phyloP scores from a whole-genome alignment of 2,113 vertebrate genomes.

The Cryptomyrus ogoouensis region DNA sequence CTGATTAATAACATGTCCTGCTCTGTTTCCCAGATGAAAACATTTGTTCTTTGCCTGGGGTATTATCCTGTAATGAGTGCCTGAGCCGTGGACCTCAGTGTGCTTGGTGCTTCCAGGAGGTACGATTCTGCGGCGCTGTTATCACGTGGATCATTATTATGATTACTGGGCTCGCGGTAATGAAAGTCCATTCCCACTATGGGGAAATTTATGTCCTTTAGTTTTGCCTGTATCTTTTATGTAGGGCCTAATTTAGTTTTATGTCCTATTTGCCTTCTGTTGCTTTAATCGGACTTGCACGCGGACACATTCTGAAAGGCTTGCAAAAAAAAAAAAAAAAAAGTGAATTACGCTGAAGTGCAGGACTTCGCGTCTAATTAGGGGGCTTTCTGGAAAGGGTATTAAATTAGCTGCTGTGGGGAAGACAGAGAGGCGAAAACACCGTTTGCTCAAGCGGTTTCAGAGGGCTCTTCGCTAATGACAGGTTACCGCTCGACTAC shows the following conservation, averaged over 20 bases:
- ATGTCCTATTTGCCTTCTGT: neutral
- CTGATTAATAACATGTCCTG: slow-evolving; percentile 4
- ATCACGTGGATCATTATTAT: neutral
- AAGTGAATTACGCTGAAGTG: neutral
- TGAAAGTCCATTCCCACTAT: neutral
- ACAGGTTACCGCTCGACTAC: neutral
- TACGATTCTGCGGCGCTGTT: slow-evolving; percentile 39
- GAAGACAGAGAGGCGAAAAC: neutral
- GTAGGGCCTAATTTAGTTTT: neutral
- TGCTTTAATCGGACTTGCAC: neutral
- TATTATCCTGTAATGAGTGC: slow-evolving; percentile 75
- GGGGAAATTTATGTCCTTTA: neutral
- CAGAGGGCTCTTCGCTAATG: neutral
- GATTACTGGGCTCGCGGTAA: neutral
- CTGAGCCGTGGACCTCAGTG: slow-evolving; percentile 82
- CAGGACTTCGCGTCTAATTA: neutral
- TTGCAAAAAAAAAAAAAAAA: neutral
- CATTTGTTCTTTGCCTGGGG: slow-evolving; percentile 67
- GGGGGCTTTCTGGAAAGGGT: neutral
- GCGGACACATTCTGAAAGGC: slow-evolving; percentile 7
- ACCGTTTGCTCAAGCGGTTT: neutral
- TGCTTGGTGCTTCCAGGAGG: slow-evolving; percentile 92
- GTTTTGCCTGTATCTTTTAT: neutral
- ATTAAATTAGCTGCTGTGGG: neutral
- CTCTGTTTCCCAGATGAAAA: slow-evolving; percentile 68